Base-by-base conservation (phyloP, 2,113 vertebrate species). In the Neolamprologus modestus region DNA sequence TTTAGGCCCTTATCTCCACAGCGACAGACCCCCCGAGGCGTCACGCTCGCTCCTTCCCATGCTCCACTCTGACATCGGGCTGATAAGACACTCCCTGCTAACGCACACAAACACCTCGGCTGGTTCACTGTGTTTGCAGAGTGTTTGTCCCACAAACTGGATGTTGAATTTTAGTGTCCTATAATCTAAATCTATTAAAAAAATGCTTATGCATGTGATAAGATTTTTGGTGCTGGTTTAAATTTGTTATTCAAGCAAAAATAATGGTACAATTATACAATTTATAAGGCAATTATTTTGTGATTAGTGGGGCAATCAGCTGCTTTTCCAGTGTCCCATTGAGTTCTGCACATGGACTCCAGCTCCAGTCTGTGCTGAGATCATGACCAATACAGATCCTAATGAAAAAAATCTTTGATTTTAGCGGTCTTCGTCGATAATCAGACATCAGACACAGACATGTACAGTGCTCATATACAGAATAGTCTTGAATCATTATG, bases 31-130 rank as follows among this genome's bases (percentile, higher is more conserved):
- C 88, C 87, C 12, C 3, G 84, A 85, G 91, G 83, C 19, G 4
- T 91, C 84, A 54, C 3, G 1, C 13, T 78, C 3, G 2, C 71
- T 78, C 71, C 45, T 68, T 81, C 73, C 50, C 81, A 54, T 59
- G 52, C 37, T 88, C 63, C 81, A 53, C 89, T 87, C 85, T 88
- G 88, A 33, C 82, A 61, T 10, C 3, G 1, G 21, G 26, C 84
- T 88, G 92, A 94, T 94, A 91, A 93, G 90, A 94, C 87, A 86
- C 90, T 84, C 91, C 90, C 91, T 79, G 79, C 31, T 26, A n/a
- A 47, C 4, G 14, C 14, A 79, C 52, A 54, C 66, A 31, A 11
- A 57, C 50, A 10, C 45, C 11, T 66, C 6, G 1, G 28, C 79
- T 28, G 28, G 31, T 50, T 52, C 42, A 26, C 10, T 21, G 28